Evolutionary conservation across 2,797 vertebrate genomes (phyloP).

Genomic region (Lerista edwardsae): DNA sequence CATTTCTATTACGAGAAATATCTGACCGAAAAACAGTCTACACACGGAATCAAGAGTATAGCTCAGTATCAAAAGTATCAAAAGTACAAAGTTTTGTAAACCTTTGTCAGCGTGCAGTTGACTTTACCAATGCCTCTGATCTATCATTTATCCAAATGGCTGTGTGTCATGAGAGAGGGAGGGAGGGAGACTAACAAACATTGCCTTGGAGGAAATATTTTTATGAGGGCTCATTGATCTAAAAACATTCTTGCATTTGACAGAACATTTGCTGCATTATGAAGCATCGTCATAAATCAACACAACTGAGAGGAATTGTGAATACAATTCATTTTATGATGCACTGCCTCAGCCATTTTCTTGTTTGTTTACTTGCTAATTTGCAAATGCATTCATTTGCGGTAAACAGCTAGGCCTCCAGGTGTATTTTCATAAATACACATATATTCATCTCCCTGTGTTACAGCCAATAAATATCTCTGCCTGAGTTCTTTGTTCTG

Average conservation of each 20-base stretch:
- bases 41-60: neutral
- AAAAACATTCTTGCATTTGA: neutral
- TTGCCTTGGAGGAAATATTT: neutral
- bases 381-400: neutral
- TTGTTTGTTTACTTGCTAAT: conserved; percentile 15
- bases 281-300: conserved; percentile 2
- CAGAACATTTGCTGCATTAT: neutral
- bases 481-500: neutral
- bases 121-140: neutral
- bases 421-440: neutral
- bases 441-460: neutral
- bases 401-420: neutral
- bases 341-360: neutral
- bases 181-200: neutral
- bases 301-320: neutral
- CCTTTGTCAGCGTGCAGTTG: neutral
- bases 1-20: neutral
- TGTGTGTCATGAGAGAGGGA: neutral
- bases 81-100: neutral
- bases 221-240: neutral
- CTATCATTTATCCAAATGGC: neutral
- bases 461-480: neutral
- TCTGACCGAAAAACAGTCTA: neutral
- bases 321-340: conserved; percentile 12
- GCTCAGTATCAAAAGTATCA: neutral